Evolutionary conservation across 2,797 vertebrate genomes (phyloP), one percentile per base, ranked within the genome.

Genomic region (Sebastes diploproa): DNA sequence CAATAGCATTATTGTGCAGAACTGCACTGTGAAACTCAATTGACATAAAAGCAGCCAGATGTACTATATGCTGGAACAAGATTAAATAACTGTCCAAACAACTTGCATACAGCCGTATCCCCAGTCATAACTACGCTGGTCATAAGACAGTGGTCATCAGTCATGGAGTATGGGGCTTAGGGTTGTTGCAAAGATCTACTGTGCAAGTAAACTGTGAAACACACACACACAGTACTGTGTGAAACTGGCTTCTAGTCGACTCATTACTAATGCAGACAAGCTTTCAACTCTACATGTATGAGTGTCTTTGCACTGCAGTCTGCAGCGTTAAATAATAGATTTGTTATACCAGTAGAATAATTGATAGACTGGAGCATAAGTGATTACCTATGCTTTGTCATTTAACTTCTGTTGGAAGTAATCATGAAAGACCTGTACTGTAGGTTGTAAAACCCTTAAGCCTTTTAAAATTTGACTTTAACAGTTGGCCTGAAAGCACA

Each of bases 21-120:
- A 65, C 72, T 72, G 68, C 63, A 70, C 77, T 38, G 59, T 79
- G 70, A 83, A 93, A 93, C 80, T 86, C 78, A 84, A 88, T 90
- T 90, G 86, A 61, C 72, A 30, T 85, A 81, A 91, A 93, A 86
- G 81, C 86, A 85, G 75, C 68, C 50, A 55, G 81, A 87, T 84
- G 67, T 11, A 36, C 56, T 55, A n/a, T 73, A 72, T 69, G 52
- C 29, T 75, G 77, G 32, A 86, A 77, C 50, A 55, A 81, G 66
- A 90, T 92, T 64, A 86, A 89, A 85, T 81, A 83, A 89, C 70
- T 82, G 78, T 90, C 60, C 16, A 64, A 81, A 78, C 78, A 86
- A 70, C 55, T 82, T 81, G 55, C 55, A 30, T 61, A 10, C 32
- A 88, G 59, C 29, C 16, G 1, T 25, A 42, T 72, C 42, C 61